Evolutionary conservation across 23 tunicate species (phyloP).

Genomic region (Phallusia fumigata): DNA sequence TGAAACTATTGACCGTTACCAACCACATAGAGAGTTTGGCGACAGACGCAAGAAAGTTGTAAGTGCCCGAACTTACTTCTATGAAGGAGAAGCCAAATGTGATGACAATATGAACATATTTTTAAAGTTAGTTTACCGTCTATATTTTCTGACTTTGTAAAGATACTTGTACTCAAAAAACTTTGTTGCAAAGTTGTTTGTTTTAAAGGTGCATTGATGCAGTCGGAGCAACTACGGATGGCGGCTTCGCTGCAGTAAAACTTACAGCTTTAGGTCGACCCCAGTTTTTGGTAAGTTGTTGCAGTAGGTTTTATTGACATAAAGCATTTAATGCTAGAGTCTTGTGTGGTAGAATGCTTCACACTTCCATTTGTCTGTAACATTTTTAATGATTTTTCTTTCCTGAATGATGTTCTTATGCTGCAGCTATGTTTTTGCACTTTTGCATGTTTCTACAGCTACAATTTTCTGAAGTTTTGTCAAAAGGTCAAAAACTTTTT

Average conservation of each 20-base stretch:
- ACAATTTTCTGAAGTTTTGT: slow-evolving; percentile 83
- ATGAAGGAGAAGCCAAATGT: slow-evolving; percentile 89
- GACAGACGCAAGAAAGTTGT: slow-evolving; percentile 89
- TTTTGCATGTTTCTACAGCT: slow-evolving; percentile 37
- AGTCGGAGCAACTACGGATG: slow-evolving; percentile 59
- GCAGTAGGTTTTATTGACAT: not conserved
- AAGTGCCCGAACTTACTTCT: slow-evolving; percentile 92
- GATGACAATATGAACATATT: slow-evolving; percentile 87
- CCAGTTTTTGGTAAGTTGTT: slow-evolving; percentile 69
- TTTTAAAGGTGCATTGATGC: slow-evolving; percentile 82
- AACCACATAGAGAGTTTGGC: slow-evolving; percentile 79
- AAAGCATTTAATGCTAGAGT: not conserved
- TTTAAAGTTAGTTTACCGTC: slow-evolving; percentile 51
- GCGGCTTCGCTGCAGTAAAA: slow-evolving; percentile 93
- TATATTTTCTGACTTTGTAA: no score
- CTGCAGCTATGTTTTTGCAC: not conserved
- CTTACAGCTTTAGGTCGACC: slow-evolving; percentile 98
- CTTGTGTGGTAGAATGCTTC: not conserved
- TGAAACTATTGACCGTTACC: slow-evolving; percentile 14
- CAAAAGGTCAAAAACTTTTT: slow-evolving; percentile 60
- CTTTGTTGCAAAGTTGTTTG: not conserved
- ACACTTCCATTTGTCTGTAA: not conserved
- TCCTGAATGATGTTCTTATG: not conserved
- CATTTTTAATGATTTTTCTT: not conserved
- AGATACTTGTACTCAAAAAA: not conserved